A percentile compares a stretch with the other conserved stretches of the same genome.
Conservation (phyloP, 1,140 invertebrate species). For the Psix sp. region DNA sequence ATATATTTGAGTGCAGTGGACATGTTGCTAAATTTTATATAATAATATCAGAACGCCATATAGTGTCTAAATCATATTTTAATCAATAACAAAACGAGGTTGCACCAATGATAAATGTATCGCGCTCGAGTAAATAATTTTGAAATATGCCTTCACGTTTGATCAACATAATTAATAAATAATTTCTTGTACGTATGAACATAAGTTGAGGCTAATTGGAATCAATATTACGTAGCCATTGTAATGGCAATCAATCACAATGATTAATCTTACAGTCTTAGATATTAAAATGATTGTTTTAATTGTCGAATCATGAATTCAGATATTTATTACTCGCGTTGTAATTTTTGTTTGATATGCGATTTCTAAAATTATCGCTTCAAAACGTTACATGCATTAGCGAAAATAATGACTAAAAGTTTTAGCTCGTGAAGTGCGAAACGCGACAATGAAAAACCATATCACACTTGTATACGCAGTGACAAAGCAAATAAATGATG, state of each 20-base stretch:
- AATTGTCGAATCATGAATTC: conserved; percentile 30
- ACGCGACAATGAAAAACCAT: conserved; percentile 27
- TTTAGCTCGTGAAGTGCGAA: conserved; percentile 3
- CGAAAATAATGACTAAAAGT: no score
- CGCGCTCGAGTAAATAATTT: no score
- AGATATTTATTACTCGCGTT: conserved; percentile 3
- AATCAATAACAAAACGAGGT: no score
- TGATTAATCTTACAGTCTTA: conserved; percentile 42
- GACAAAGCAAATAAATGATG: conserved; percentile 54
- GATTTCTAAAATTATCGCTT: no score
- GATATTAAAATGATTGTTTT: conserved; percentile 37
- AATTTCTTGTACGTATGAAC: conserved; percentile 14
- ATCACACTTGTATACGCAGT: conserved; percentile 19
- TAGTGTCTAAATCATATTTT: conserved; percentile 1
- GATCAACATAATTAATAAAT: conserved; percentile 6
- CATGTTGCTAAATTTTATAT: conserved; percentile 40
- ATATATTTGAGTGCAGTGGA: conserved; percentile 26
- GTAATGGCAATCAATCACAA: conserved; percentile 53
- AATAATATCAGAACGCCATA: conserved; percentile 11
- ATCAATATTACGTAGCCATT: conserved; percentile 38
- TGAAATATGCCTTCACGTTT: no score
- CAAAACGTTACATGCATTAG: no score
- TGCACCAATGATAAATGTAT: no score
- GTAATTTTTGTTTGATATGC: no score
- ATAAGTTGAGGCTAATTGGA: conserved; percentile 31